Evolutionary conservation across 2,113 vertebrate species (phyloP), one percentile per base, ranked within the genome.

Genomic region (Blennius ocellaris): DNA sequence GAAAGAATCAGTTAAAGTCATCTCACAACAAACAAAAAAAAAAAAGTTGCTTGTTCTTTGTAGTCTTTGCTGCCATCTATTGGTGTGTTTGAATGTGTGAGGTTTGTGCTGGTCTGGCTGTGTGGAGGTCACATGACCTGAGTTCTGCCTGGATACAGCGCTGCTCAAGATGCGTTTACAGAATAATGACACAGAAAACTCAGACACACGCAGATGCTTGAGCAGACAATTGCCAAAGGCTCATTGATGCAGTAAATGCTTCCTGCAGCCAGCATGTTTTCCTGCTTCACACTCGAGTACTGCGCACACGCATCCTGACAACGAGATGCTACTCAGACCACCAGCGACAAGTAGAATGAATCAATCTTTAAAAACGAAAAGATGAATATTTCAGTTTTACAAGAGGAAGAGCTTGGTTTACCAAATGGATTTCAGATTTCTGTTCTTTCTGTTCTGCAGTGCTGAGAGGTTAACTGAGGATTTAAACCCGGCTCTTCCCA

Each of bases 11-110:
- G n/a, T n/a, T n/a, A n/a, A n/a, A n/a, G n/a, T n/a, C n/a, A n/a
- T n/a, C n/a, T n/a, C n/a, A n/a, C n/a, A n/a, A n/a, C n/a, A n/a
- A n/a, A n/a, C n/a, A n/a, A n/a, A n/a, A n/a, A n/a, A n/a, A n/a
- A n/a, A n/a, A n/a, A n/a, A n/a, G n/a, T n/a, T n/a, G n/a, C n/a
- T n/a, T n/a, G 21, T 30, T 30, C 21, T 82, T 55, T 37, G 7
- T 17, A 64, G 69, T 59, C 80, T 90, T 36, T 90, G 72, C 83
- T 92, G 85, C 82, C 92, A 86, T 87, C 93, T 92, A 74, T 68
- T 80, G 90, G 85, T 44, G 1, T 12, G 2, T 38, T 53, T 45
- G 41, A 66, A 66, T 47, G 56, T 14, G 11, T 38, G 7, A 12
- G 2, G 17, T 39, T 12, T 48, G 8, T 30, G 17, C 3, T 3